Percentiles rank a stretch among this genome's conserved stretches.
Evolutionary conservation across 2,113 vertebrate species (phyloP).

Genomic region (Sinocyclocheilus anophthalmus): DNA sequence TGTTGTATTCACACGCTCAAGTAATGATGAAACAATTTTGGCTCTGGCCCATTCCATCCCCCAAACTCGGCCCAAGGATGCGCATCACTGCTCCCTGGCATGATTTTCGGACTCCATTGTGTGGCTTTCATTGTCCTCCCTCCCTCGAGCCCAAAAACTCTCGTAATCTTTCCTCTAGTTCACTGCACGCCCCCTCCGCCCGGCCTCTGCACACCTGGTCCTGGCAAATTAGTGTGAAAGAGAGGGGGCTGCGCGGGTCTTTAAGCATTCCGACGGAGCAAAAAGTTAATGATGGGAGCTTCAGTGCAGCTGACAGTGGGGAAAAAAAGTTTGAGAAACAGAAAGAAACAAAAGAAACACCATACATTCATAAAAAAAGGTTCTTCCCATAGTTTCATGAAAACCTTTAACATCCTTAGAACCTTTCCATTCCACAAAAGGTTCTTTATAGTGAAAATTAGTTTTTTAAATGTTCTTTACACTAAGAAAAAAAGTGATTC

Average conservation of each 20-base stretch:
- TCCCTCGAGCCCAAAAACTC: constrained; percentile 43
- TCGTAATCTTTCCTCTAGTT: constrained; percentile 45
- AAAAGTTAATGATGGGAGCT: constrained; percentile 79
- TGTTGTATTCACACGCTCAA: neutral
- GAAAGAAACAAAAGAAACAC: constrained; percentile 66
- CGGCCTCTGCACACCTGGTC: constrained; percentile 75
- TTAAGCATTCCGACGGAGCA: constrained; percentile 77
- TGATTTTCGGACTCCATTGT: constrained; percentile 46
- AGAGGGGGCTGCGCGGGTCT: constrained; percentile 54
- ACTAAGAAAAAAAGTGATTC: too few species aligned
- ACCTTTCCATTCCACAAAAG: neutral
- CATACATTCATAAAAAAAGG: neutral
- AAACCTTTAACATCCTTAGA: neutral
- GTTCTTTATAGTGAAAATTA: neutral
- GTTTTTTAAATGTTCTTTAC: neutral
- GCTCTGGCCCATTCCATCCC: constrained; percentile 1
- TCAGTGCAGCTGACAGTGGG: constrained; percentile 56
- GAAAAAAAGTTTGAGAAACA: constrained; percentile 33
- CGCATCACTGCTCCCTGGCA: constrained; percentile 44
- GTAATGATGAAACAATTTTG: constrained; percentile 6
- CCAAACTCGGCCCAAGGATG: constrained; percentile 11
- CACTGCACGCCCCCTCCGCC: constrained; percentile 35
- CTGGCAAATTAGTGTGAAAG: constrained; percentile 72
- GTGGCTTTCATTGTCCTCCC: constrained; percentile 53
- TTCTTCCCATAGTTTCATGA: neutral